Evolutionary conservation across 2,113 vertebrate genomes (phyloP).

Genomic region (Coturnix japonica): DNA sequence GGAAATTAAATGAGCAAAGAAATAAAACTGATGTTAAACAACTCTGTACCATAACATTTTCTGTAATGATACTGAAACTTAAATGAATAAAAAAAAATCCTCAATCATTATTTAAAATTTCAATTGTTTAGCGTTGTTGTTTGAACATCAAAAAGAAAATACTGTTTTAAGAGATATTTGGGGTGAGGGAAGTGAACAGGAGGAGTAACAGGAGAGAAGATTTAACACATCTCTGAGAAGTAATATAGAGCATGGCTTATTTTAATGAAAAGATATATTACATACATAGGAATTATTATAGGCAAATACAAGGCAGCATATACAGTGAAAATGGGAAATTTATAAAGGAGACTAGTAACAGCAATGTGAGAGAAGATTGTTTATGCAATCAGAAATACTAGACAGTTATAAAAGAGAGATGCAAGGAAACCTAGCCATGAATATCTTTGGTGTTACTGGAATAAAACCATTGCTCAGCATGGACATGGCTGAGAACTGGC

Average conservation of each 20-base stretch:
- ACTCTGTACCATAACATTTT: constrained; percentile 99
- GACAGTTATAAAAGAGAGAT: not conserved
- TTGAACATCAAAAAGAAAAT: constrained; percentile 33
- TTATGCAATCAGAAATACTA: not conserved
- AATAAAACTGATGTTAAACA: constrained; percentile 97
- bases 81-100: constrained; percentile 98
- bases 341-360: not conserved
- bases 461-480: not conserved
- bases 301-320: not conserved
- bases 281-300: not conserved
- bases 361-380: not conserved
- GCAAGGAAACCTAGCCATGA: not conserved
- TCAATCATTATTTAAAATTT: constrained; percentile 98
- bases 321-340: not conserved
- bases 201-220: not conserved
- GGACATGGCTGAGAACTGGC: not conserved
- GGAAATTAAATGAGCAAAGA: constrained; percentile 97
- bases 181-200: not conserved
- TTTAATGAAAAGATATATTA: not conserved
- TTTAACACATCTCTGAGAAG: not conserved
- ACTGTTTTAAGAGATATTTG: not conserved
- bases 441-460: not conserved
- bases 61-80: constrained; percentile 99
- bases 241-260: not conserved
- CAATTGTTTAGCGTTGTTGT: constrained; percentile 73